phyloP scores from a whole-genome alignment of 2,113 vertebrate species.

The Turdus rufiventris region DNA sequence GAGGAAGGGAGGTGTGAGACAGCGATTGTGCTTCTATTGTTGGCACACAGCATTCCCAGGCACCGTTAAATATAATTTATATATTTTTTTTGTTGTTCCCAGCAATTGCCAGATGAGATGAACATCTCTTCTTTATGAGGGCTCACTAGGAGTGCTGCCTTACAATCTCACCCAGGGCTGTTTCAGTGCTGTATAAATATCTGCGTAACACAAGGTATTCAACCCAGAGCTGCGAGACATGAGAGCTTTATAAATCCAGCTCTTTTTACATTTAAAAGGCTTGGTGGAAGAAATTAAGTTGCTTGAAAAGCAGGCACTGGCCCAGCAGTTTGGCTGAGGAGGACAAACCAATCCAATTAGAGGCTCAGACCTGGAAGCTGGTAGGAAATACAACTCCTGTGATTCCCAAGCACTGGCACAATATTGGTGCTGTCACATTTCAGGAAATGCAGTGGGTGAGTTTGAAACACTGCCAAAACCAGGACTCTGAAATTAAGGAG shows the following conservation, averaged over 20 bases:
- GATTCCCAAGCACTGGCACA: background rate
- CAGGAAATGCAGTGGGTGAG: background rate
- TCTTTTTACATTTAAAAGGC: background rate
- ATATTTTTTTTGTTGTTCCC: background rate
- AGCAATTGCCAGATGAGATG: background rate
- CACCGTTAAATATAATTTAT: conserved; percentile 13
- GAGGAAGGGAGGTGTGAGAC: background rate
- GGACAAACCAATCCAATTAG: background rate
- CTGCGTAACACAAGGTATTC: background rate
- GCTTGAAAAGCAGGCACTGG: background rate
- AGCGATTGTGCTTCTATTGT: background rate
- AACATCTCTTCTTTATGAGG: background rate
- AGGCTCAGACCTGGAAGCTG: background rate
- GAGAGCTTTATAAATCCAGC: background rate
- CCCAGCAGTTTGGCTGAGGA: background rate
- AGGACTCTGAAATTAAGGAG: background rate
- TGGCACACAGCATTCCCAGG: background rate
- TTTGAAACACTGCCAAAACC: background rate
- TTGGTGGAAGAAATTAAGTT: background rate
- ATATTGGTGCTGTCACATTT: background rate
- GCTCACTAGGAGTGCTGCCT: background rate
- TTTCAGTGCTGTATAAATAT: background rate
- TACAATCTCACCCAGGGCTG: background rate
- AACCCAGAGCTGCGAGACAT: background rate
- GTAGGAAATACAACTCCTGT: background rate